These are phyloP conservation scores for Macquaria australasica DNA, from an alignment of 2,113 vertebrate genomes.

Conservation along the genomic window DNA sequence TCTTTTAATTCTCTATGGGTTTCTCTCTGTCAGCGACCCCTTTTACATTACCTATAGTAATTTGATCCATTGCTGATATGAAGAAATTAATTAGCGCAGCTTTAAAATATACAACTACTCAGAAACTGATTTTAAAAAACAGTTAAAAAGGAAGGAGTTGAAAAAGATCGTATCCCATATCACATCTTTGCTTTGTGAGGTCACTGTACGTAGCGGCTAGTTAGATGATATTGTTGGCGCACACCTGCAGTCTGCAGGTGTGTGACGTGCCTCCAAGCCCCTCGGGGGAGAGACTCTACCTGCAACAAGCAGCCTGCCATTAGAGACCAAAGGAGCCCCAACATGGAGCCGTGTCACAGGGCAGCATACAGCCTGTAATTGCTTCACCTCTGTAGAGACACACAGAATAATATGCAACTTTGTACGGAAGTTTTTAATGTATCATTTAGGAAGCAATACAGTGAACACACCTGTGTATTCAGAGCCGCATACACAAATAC, in stretches of 20 bases:
- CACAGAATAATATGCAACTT: neutral
- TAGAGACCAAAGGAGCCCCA: slow-evolving; percentile 52
- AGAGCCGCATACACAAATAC: neutral
- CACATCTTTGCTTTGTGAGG: neutral
- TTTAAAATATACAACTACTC: neutral
- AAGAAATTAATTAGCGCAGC: neutral
- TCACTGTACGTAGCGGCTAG: neutral
- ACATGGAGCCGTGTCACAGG: slow-evolving; percentile 4
- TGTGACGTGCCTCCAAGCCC: neutral
- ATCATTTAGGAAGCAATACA: neutral
- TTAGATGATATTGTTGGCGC: slow-evolving; percentile 7
- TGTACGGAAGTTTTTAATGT: slow-evolving; percentile 3
- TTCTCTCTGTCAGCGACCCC: neutral
- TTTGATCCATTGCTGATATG: neutral
- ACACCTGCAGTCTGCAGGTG: slow-evolving; percentile 25
- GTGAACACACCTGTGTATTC: neutral
- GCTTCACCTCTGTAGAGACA: slow-evolving; percentile 27
- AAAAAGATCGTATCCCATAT: neutral
- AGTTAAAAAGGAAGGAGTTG: neutral
- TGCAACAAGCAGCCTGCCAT: slow-evolving; percentile 52
- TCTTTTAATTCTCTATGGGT: neutral
- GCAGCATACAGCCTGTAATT: slow-evolving; percentile 39
- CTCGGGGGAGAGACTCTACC: slow-evolving; percentile 20
- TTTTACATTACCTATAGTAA: neutral
- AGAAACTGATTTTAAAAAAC: neutral